Percentiles rank a stretch among this genome's conserved stretches.
Evolutionary conservation across 2,797 vertebrate genomes (phyloP).

Genomic region (Gymnothorax javanicus): DNA sequence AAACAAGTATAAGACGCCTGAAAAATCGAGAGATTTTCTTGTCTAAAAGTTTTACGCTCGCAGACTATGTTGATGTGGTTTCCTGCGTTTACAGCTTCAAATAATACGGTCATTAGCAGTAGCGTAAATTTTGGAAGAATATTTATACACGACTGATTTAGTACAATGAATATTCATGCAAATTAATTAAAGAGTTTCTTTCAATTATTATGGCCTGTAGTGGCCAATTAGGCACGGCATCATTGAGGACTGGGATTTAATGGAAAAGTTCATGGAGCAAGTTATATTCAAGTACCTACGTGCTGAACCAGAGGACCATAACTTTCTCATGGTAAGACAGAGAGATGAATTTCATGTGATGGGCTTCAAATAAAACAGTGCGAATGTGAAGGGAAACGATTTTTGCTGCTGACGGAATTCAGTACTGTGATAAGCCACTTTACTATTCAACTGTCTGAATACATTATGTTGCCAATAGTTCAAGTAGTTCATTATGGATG

Average conservation of each 20-base stretch:
- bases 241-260: constrained; percentile 80
- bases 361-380: neutral
- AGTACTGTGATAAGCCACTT: constrained; percentile 1
- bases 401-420: neutral
- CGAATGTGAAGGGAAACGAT: neutral
- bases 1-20: neutral
- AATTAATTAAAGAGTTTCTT: neutral
- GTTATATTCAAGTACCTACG: constrained; percentile 79
- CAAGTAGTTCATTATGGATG: neutral
- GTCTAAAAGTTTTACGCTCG: neutral
- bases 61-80: neutral
- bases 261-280: constrained; percentile 81
- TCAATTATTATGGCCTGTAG: constrained; percentile 48
- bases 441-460: neutral
- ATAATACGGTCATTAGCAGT: neutral
- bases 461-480: neutral
- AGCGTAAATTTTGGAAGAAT: neutral
- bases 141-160: neutral
- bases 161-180: neutral
- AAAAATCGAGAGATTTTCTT: neutral
- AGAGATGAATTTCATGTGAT: neutral
- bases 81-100: neutral
- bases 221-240: constrained; percentile 79
- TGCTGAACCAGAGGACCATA: constrained; percentile 78
- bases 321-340: constrained; percentile 74